Evolutionary conservation across 1,140 invertebrate species (phyloP), one percentile per base, ranked within the genome.

Genomic region (Hylyphantes graminicola): DNA sequence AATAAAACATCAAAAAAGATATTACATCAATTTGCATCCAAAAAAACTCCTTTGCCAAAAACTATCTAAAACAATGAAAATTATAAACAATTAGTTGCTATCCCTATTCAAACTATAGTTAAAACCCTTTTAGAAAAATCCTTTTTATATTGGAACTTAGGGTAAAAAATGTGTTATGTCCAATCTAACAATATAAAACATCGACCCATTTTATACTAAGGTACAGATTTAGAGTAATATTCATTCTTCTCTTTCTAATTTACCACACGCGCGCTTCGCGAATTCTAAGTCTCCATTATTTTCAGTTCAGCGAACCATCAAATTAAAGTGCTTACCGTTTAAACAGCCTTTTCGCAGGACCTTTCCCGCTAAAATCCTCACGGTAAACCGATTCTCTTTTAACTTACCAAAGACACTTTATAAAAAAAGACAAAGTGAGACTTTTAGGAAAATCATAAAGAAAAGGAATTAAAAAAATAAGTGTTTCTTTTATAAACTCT

Each of bases 301-400:
- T 65, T 82, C 80, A 75, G 80, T 74, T 74, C 80, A 82, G 8
- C 67, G 80, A 82, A 82, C 59, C 70, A 65, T 65, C 57, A 82
- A 82, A 82, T 82, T 82, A 82, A 82, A 82, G 80, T 61, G 70
- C 80, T 82, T 74, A 57, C 80, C 80, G 59, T 82, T 73, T 67
- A 82, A 82, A 67, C 70, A 72, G 53, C 78, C 73, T 81, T 81
- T 81, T 57, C 48, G 11, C 15, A 48, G 55, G 55, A 54, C 55
- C 68, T 81, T 73, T 81, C 73, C 78, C 35, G 78, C 51, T 73
- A 81, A 35, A 72, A 72, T 51, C 67, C 78, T 81, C 17, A 81
- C 57, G 67, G 55, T 73, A 72, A 57, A 70, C 35, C 35, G 65
- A 72, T 50, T 72, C 73, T 81, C 65, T 79, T 79, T 59, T 15